Evolutionary conservation across 1,140 invertebrate species (phyloP).

Genomic region (Brachionus plicatilis): DNA sequence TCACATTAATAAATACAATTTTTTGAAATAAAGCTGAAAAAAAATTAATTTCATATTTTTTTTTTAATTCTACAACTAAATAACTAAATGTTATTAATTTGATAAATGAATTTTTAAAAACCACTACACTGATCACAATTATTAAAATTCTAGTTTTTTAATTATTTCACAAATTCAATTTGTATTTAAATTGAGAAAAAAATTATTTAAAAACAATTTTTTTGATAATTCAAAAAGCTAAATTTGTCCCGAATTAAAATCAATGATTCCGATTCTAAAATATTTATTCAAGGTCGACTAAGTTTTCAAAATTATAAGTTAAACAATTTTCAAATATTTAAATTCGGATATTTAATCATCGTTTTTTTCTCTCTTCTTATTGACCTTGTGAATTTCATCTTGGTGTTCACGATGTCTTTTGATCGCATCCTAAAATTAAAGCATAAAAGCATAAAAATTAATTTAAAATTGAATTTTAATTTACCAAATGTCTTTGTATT

Average conservation of each 20-base stretch:
- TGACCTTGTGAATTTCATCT: conserved; percentile 10
- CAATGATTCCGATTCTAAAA: neutral
- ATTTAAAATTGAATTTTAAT: neutral
- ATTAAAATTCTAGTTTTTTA: too few species aligned
- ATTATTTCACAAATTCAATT: too few species aligned
- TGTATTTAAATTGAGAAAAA: too few species aligned
- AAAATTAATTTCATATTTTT: too few species aligned
- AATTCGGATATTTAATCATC: conserved; percentile 13
- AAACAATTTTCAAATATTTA: neutral
- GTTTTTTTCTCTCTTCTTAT: neutral
- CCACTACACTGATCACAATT: too few species aligned
- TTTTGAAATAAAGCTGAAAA: too few species aligned
- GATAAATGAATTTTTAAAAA: too few species aligned
- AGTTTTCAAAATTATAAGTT: neutral
- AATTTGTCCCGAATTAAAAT: neutral
- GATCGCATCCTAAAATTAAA: neutral
- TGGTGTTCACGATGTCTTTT: conserved; percentile 39
- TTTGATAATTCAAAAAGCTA: too few species aligned
- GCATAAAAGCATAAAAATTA: neutral
- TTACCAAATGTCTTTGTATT: conserved; percentile 67
- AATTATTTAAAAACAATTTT: too few species aligned
- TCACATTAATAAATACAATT: too few species aligned
- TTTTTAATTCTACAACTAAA: too few species aligned
- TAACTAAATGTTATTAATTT: too few species aligned
- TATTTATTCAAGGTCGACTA: neutral